Percentiles rank a stretch among this genome's conserved stretches.
phyloP scores from a whole-genome alignment of 2,888 invertebrate genomes.

The Erebia epiphron region DNA sequence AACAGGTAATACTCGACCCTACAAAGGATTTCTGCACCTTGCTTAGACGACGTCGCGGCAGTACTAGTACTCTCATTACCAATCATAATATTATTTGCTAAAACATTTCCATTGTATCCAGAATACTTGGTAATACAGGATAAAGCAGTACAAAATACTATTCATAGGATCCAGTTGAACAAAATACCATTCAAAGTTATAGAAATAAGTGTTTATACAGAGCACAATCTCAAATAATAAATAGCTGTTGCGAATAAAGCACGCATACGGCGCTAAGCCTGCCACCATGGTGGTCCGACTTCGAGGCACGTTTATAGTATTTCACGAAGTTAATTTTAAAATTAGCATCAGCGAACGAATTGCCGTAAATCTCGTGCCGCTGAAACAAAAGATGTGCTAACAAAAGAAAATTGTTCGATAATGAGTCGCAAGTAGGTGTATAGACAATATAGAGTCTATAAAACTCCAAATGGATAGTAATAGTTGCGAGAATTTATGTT shows the following conservation, averaged over 20 bases:
- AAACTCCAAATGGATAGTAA: not conserved
- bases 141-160: no score
- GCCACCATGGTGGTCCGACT: conserved; percentile 68
- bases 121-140: no score
- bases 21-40: no score
- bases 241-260: conserved; percentile 49
- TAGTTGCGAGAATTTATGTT: not conserved
- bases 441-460: not conserved
- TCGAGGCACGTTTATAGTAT: conserved; percentile 75
- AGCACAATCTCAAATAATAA: conserved; percentile 50
- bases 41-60: no score
- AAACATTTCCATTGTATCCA: no score
- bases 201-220: conserved; percentile 39
- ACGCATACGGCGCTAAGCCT: conserved; percentile 45
- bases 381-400: conserved; percentile 57
- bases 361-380: conserved; percentile 61
- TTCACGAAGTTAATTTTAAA: conserved; percentile 79
- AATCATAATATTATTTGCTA: no score
- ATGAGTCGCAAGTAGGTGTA: not conserved
- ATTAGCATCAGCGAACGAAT: conserved; percentile 76
- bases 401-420: conserved; percentile 35
- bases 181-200: conserved; percentile 16
- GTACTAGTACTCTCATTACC: no score
- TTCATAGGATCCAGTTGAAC: not conserved
- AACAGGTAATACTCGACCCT: no score